These are phyloP conservation scores for Dynastes grantii DNA, from an alignment of 2,888 invertebrate genomes.

Conservation along the genomic window DNA sequence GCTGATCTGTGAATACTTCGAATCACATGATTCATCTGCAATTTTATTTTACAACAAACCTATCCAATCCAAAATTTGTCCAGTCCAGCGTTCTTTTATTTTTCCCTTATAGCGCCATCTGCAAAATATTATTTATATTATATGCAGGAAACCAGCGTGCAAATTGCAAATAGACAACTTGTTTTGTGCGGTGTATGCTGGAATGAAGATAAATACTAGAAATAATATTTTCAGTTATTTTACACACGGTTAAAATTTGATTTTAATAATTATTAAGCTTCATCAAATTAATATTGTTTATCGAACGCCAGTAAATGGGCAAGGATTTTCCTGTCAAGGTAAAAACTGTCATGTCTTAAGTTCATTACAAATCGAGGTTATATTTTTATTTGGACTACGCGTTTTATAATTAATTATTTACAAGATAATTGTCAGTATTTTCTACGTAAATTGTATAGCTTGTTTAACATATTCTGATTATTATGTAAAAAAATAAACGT, in stretches of 20 bases:
- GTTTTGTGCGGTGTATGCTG: constrained; percentile 21
- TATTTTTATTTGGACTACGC: constrained; percentile 33
- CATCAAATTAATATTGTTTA: not conserved
- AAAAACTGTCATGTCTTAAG: constrained; percentile 32
- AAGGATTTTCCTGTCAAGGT: constrained; percentile 39
- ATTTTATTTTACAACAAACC: too few species aligned
- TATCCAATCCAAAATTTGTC: too few species aligned
- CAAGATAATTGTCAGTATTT: constrained; percentile 28
- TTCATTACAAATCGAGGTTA: constrained; percentile 44
- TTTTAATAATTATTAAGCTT: not conserved
- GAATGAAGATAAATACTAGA: constrained; percentile 23
- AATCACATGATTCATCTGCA: too few species aligned
- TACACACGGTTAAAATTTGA: not conserved
- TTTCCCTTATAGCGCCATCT: constrained; percentile 4
- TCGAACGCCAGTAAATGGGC: not conserved
- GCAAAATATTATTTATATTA: not conserved
- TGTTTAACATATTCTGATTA: constrained; percentile 33
- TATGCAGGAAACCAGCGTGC: not conserved
- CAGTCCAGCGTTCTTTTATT: not conserved
- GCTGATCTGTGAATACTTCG: too few species aligned
- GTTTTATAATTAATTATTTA: constrained; percentile 42
- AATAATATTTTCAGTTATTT: constrained; percentile 15
- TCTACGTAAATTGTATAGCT: constrained; percentile 40
- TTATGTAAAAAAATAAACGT: constrained; percentile 34
- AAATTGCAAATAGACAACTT: not conserved